phyloP scores from a whole-genome alignment of 2,797 vertebrate genomes.

The Lepus oiostolus region DNA sequence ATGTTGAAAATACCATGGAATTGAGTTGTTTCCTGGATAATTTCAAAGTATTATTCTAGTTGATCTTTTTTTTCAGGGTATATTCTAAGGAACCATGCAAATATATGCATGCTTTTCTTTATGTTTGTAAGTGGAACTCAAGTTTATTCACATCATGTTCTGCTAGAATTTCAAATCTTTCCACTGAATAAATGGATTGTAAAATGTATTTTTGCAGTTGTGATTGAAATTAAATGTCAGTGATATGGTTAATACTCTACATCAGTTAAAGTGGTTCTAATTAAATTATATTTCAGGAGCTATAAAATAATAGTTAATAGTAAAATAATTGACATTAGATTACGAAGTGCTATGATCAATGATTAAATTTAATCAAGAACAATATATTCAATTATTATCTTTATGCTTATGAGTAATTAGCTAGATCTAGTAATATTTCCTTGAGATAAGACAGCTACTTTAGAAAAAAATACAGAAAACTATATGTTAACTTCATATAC shows the following conservation, averaged over 20 bases:
- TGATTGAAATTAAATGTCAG: slow-evolving; percentile 24
- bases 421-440: slow-evolving; percentile 36
- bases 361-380: slow-evolving; percentile 82
- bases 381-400: slow-evolving; percentile 72
- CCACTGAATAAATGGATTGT: slow-evolving; percentile 1
- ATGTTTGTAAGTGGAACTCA: neutral
- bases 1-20: slow-evolving; percentile 51
- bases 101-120: neutral
- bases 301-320: slow-evolving; percentile 77
- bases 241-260: neutral
- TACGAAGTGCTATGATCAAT: slow-evolving; percentile 77
- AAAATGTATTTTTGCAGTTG: slow-evolving; percentile 33
- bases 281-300: slow-evolving; percentile 77
- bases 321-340: slow-evolving; percentile 79
- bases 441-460: slow-evolving; percentile 43
- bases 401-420: slow-evolving; percentile 53
- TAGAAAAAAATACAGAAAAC: neutral
- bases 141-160: neutral
- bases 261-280: slow-evolving; percentile 57
- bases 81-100: neutral
- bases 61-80: slow-evolving; percentile 22
- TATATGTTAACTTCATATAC: neutral
- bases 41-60: slow-evolving; percentile 56
- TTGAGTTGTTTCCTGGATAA: slow-evolving; percentile 68
- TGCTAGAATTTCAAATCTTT: slow-evolving; percentile 6